A percentile compares a stretch with the other conserved stretches of the same genome.
These are phyloP conservation scores for Myrmophylax atrothorax DNA, from an alignment of 2,113 vertebrate species.

Conservation along the genomic window DNA sequence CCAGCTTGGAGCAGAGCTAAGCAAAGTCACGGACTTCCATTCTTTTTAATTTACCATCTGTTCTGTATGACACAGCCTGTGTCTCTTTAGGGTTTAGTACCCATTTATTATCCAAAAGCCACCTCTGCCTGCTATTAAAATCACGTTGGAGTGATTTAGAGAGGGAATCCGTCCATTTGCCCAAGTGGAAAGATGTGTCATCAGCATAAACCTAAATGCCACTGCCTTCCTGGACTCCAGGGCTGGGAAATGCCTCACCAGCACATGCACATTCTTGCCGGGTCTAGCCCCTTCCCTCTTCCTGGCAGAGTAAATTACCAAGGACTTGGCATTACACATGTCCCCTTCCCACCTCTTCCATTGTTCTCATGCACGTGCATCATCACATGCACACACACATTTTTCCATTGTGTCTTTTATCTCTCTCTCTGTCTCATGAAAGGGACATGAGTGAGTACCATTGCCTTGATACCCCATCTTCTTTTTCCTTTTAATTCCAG, in stretches of 20 bases:
- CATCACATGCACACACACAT: neutral
- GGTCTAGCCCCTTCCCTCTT: neutral
- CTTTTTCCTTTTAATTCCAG: neutral
- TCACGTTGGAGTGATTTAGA: slow-evolving; percentile 70
- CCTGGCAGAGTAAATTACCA: neutral
- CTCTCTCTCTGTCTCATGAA: neutral
- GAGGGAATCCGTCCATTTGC: slow-evolving; percentile 66
- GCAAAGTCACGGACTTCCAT: slow-evolving; percentile 50
- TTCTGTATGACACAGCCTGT: slow-evolving; percentile 69
- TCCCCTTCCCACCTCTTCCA: neutral
- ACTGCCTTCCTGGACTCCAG: slow-evolving; percentile 3
- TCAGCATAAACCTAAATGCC: slow-evolving; percentile 57
- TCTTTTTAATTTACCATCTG: slow-evolving; percentile 77
- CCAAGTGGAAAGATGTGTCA: slow-evolving; percentile 61
- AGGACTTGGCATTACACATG: fast-evolving
- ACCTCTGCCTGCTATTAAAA: slow-evolving; percentile 75
- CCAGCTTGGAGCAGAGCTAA: slow-evolving; percentile 45
- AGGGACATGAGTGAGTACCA: neutral
- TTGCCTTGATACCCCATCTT: neutral
- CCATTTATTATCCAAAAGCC: slow-evolving; percentile 76
- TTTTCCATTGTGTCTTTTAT: neutral
- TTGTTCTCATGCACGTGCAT: neutral
- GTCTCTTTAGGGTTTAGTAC: slow-evolving; percentile 76
- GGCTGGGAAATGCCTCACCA: slow-evolving; percentile 1
- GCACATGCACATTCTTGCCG: fast-evolving